Evolutionary conservation across 2,113 vertebrate genomes (phyloP).

Genomic region (Microtus ochrogaster): DNA sequence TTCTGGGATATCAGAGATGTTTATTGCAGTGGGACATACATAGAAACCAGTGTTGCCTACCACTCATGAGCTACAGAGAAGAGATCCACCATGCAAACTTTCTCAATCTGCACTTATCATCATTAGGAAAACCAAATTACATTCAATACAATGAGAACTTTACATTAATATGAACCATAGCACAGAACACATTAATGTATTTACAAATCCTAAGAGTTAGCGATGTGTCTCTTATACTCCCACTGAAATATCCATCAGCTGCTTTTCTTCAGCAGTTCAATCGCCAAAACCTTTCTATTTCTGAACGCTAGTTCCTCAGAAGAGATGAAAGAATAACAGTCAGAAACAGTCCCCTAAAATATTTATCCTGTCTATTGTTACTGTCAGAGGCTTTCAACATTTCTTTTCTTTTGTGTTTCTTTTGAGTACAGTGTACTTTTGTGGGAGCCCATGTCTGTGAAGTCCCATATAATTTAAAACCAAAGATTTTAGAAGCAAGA

Average conservation of each 20-base stretch:
- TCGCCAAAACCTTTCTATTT: constrained; percentile 39
- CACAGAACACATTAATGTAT: constrained; percentile 67
- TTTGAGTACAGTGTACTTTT: constrained; percentile 1
- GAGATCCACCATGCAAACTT: background rate
- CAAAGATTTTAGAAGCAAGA: constrained; percentile 29
- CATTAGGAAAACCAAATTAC: background rate
- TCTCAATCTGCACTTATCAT: background rate
- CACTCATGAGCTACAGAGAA: background rate
- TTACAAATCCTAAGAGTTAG: constrained; percentile 61
- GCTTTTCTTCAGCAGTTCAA: constrained; percentile 58
- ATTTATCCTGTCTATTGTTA: constrained; percentile 44
- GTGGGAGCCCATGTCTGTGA: background rate
- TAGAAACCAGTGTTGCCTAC: accelerated
- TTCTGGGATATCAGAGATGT: background rate
- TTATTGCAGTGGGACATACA: background rate
- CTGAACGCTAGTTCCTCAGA: background rate
- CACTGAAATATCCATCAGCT: constrained; percentile 62
- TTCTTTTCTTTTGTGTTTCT: background rate
- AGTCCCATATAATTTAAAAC: background rate
- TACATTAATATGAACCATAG: constrained; percentile 46
- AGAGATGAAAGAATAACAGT: constrained; percentile 47
- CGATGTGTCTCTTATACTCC: constrained; percentile 44
- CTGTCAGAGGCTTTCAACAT: constrained; percentile 14
- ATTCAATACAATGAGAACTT: constrained; percentile 11
- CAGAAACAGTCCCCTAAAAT: constrained; percentile 62